A percentile compares a stretch with the other conserved stretches of the same genome.
Conservation (phyloP, 2,113 vertebrate species). For the Leucopsar rothschildi region DNA sequence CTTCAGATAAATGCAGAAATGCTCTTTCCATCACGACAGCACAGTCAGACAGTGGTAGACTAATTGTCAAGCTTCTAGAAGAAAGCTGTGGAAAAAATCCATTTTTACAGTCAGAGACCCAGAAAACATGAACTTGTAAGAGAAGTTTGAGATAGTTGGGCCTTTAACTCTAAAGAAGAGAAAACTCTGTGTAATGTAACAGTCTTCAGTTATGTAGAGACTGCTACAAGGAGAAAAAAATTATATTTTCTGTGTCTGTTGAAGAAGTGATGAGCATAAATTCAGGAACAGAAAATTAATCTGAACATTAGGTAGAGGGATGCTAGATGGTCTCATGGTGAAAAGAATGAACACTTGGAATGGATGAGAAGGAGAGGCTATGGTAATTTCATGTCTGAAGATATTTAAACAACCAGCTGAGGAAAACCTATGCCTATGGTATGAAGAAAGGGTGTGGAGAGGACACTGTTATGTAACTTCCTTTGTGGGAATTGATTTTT, state of each 20-base stretch:
- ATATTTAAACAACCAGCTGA: neutral
- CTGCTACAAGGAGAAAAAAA: neutral
- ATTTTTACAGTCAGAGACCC: neutral
- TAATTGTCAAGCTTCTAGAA: neutral
- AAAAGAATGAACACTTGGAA: neutral
- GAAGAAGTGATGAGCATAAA: neutral
- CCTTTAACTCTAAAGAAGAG: neutral
- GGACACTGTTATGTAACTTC: neutral
- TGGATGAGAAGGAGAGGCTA: neutral
- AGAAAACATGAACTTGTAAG: neutral
- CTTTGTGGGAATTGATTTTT: neutral
- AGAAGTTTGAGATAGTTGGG: neutral
- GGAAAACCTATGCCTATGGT: neutral
- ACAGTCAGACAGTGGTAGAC: neutral
- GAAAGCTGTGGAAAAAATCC: neutral
- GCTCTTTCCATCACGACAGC: neutral
- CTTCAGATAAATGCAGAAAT: neutral
- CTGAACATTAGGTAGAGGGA: neutral
- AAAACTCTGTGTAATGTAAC: neutral
- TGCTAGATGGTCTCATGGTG: neutral
- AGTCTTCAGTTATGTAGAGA: neutral
- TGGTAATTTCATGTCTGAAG: neutral
- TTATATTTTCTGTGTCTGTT: neutral
- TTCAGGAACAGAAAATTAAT: neutral
- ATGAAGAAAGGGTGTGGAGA: neutral